Evolutionary conservation across 2,797 vertebrate genomes (phyloP).

Genomic region (Discoglossus pictus): DNA sequence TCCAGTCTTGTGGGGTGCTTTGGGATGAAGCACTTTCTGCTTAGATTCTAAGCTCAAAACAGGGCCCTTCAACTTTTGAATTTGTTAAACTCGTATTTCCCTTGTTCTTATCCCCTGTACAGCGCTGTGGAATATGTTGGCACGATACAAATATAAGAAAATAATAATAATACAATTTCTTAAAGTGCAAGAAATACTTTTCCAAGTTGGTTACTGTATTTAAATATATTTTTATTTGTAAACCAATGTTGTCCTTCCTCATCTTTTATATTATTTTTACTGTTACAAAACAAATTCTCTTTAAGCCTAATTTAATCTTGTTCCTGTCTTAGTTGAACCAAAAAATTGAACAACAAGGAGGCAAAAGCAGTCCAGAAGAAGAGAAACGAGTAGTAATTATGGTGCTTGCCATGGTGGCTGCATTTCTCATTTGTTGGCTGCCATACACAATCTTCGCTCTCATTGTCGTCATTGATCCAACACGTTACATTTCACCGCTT

Average conservation of each 20-base stretch:
- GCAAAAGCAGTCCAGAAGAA: slow-evolving; percentile 65
- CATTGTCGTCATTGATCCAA: slow-evolving; percentile 68
- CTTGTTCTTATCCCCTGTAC: too few relatives aligned
- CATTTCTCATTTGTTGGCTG: slow-evolving; percentile 76
- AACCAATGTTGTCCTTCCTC: too few relatives aligned
- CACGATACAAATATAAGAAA: too few relatives aligned
- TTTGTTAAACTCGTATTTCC: too few relatives aligned
- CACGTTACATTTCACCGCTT: slow-evolving; percentile 69
- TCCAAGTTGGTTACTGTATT: neutral
- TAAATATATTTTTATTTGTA: neutral
- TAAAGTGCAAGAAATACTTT: too few relatives aligned
- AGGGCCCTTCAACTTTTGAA: too few relatives aligned
- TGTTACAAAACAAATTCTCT: neutral
- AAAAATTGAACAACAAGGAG: slow-evolving; percentile 72
- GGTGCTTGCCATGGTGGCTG: slow-evolving; percentile 71
- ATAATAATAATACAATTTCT: too few relatives aligned
- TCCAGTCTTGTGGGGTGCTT: too few relatives aligned
- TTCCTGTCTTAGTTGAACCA: slow-evolving; percentile 65
- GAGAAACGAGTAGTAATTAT: slow-evolving; percentile 66
- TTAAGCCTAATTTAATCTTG: neutral
- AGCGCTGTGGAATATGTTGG: too few relatives aligned
- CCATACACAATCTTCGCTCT: slow-evolving; percentile 72
- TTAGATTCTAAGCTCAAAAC: too few relatives aligned
- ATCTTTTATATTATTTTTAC: too few relatives aligned
- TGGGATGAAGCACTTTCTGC: too few relatives aligned